phyloP scores from a whole-genome alignment of 2,888 invertebrate species.

The Stomorhina lunata region DNA sequence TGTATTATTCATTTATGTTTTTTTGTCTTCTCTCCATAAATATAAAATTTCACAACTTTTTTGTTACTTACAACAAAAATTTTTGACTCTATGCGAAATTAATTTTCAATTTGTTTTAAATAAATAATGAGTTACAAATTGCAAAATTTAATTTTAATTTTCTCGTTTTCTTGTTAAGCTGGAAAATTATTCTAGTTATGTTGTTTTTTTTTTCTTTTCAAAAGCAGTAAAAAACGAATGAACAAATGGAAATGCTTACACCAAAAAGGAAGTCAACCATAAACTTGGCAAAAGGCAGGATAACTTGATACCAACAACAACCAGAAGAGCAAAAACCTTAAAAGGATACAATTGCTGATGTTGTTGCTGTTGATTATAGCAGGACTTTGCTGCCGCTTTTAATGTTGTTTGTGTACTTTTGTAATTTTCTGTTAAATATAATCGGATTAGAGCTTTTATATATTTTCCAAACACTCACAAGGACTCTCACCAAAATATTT shows the following conservation, averaged over 20 bases:
- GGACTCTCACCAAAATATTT: constrained; percentile 37
- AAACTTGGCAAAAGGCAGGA: constrained; percentile 26
- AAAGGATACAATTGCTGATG: constrained; percentile 42
- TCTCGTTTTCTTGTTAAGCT: constrained; percentile 54
- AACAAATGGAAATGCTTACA: background rate
- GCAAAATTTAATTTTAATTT: constrained; percentile 79
- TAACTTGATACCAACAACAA: constrained; percentile 16
- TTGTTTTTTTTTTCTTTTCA: too few species aligned
- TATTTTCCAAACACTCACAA: constrained; percentile 42
- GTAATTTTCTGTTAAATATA: constrained; percentile 64
- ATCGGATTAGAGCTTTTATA: constrained; percentile 63
- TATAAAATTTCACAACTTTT: constrained; percentile 14
- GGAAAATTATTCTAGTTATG: constrained; percentile 43
- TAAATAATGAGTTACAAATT: constrained; percentile 80
- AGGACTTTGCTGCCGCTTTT: background rate
- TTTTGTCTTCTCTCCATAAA: background rate
- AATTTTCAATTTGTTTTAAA: constrained; percentile 80
- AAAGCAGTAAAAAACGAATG: background rate
- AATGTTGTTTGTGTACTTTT: constrained; percentile 59
- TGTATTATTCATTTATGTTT: too few species aligned
- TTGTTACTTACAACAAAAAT: constrained; percentile 56
- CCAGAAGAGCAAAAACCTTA: constrained; percentile 5
- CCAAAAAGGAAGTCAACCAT: constrained; percentile 38
- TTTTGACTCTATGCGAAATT: constrained; percentile 76
- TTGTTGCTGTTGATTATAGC: background rate